Evolutionary conservation across 1,140 invertebrate species (phyloP), one percentile per base, ranked within the genome.

Genomic region (Scaptodrosophila lebanonensis): DNA sequence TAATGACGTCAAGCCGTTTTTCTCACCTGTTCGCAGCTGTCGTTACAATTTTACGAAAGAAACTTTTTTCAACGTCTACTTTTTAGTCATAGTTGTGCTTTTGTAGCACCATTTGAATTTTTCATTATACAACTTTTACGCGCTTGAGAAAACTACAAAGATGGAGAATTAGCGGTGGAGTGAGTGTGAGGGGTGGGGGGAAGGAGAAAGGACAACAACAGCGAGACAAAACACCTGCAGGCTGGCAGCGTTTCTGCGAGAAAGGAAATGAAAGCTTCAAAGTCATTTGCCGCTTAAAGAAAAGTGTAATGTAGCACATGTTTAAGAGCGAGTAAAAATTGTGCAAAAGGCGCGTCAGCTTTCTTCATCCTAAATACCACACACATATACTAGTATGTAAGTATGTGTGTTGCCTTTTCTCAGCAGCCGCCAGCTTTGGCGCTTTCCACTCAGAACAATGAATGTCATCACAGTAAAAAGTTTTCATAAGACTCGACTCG

Each of bases 391-490:
- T 53, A 42, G 22, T 25, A 8, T 4, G 22, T 25, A 25, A 4
- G 22, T 25, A 25, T 25, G 22, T 25, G 8, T 25, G 3, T 25
- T 25, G n/a, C n/a, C n/a, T n/a, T n/a, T n/a, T n/a, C n/a, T n/a
- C n/a, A n/a, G n/a, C n/a, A n/a, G n/a, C n/a, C n/a, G n/a, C n/a
- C n/a, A n/a, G n/a, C n/a, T n/a, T n/a, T n/a, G 8, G 22, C 54
- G 44, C 57, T 66, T 59, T 61, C 68, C 60, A 70, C 47, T 73
- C 73, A 79, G 82, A 77, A 79, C 73, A 79, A 79, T 79, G 75
- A 82, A 71, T 82, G 75, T 79, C 73, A 79, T 79, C 73, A 82
- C 48, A 48, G 65, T 75, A 79, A 69, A 65, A 72, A 79, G 73
- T 79, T 79, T 82, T 82, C 60, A 73, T 82, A 82, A 82, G 65